phyloP scores from a whole-genome alignment of 2,888 invertebrate species.

The Stramonita haemastoma region DNA sequence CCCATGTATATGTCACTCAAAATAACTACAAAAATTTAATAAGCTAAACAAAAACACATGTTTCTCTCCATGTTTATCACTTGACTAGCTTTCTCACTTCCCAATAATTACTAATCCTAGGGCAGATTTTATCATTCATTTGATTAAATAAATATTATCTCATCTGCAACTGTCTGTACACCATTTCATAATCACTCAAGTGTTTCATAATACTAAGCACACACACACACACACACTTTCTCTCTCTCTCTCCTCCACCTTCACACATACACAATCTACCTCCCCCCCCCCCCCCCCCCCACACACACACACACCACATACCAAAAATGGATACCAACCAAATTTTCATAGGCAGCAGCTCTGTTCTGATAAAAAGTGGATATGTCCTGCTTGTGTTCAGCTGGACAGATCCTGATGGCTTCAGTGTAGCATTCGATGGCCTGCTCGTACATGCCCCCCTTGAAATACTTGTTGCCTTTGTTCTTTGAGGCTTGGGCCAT shows the following conservation, averaged over 20 bases:
- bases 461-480: constrained; percentile 79
- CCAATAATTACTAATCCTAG: too few relatives aligned
- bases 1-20: too few relatives aligned
- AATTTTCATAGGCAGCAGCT: constrained; percentile 95
- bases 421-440: constrained; percentile 79
- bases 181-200: too few relatives aligned
- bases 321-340: constrained; percentile 78
- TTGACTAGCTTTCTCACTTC: too few relatives aligned
- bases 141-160: too few relatives aligned
- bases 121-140: too few relatives aligned
- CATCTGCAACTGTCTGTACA: too few relatives aligned
- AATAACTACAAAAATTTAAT: too few relatives aligned
- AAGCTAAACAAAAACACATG: too few relatives aligned
- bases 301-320: background rate
- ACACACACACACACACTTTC: constrained; percentile 9
- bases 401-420: constrained; percentile 78
- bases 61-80: too few relatives aligned
- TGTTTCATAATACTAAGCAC: too few relatives aligned
- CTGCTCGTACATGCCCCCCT: constrained; percentile 77
- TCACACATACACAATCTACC: background rate
- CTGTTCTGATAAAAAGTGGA: constrained; percentile 97
- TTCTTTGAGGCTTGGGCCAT: constrained; percentile 81
- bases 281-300: background rate
- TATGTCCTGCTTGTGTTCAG: constrained; percentile 84
- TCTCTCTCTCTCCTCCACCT: background rate